Percentiles rank a stretch among this genome's conserved stretches.
Evolutionary conservation across 2,888 invertebrate genomes (phyloP).

Genomic region (Rotaria sp.): DNA sequence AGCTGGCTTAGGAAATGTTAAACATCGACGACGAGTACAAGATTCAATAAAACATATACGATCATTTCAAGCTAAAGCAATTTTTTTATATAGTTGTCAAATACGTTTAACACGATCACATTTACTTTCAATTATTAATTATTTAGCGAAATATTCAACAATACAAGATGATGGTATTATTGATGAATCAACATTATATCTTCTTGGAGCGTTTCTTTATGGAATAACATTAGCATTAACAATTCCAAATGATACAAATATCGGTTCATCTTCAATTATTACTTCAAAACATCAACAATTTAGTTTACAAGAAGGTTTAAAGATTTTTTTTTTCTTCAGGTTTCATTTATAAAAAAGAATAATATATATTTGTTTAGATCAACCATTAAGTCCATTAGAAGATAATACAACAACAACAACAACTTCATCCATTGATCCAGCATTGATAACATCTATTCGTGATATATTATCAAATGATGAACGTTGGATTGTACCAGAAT

Average conservation of each 20-base stretch:
- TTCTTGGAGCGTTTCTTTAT: conserved; percentile 14
- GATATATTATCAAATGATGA: conserved; percentile 22
- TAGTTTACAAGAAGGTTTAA: conserved; percentile 20
- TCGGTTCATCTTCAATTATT: not conserved
- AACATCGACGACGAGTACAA: conserved; percentile 21
- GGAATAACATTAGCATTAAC: conserved; percentile 1
- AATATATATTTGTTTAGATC: not conserved
- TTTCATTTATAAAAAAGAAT: no score
- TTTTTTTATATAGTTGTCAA: conserved; percentile 29
- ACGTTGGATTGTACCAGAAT: conserved; percentile 17
- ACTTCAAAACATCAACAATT: conserved; percentile 5
- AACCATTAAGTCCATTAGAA: conserved; percentile 8
- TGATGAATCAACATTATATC: conserved; percentile 20
- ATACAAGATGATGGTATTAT: conserved; percentile 27
- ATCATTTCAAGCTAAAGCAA: not conserved
- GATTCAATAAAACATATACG: conserved; percentile 16
- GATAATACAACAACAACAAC: not conserved
- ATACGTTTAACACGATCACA: conserved; percentile 15
- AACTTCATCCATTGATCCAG: not conserved
- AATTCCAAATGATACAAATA: not conserved
- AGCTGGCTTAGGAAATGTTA: conserved; percentile 23
- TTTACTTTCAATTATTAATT: not conserved
- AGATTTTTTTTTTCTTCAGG: not conserved
- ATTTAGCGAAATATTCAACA: not conserved
- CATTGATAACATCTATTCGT: not conserved